Evolutionary conservation across 2,113 vertebrate species (phyloP).

Genomic region (Synodontis membranacea): DNA sequence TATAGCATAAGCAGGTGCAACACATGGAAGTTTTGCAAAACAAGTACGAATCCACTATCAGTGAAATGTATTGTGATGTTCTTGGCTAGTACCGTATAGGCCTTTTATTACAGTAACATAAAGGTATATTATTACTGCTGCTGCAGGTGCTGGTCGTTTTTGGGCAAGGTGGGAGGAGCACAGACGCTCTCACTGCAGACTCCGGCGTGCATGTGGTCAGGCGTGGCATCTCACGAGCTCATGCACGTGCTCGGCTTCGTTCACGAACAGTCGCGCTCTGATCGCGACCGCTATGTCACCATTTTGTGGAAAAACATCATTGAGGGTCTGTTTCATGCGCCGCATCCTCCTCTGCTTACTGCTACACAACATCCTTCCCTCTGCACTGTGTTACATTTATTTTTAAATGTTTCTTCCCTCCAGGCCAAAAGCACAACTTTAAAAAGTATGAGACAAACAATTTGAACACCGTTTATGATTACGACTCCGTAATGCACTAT

Average conservation of each 20-base stretch:
- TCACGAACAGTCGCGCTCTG: conserved; percentile 83
- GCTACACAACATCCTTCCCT: not conserved
- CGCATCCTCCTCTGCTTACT: not conserved
- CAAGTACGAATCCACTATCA: not conserved
- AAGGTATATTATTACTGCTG: conserved; percentile 11
- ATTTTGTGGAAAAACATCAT: conserved; percentile 83
- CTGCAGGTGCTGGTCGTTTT: conserved; percentile 80
- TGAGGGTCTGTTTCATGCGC: conserved; percentile 58
- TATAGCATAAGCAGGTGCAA: not conserved
- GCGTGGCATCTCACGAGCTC: conserved; percentile 80
- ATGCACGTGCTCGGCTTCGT: conserved; percentile 83
- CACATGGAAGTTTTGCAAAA: too few species aligned
- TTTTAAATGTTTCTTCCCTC: conserved; percentile 10
- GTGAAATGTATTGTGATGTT: not conserved
- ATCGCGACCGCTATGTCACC: conserved; percentile 77
- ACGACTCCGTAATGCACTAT: conserved; percentile 78
- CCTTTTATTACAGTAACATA: not conserved
- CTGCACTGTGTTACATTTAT: not conserved
- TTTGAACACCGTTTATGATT: conserved; percentile 76
- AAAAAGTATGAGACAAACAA: conserved; percentile 74
- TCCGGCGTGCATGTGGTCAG: conserved; percentile 80
- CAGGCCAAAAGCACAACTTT: conserved; percentile 73
- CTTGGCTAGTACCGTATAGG: not conserved
- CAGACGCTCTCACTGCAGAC: conserved; percentile 78
- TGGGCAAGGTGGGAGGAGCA: conserved; percentile 77